Percentiles rank a stretch among this genome's conserved stretches.
Conservation (phyloP, 2,113 vertebrate species). For the Mastomys coucha region DNA sequence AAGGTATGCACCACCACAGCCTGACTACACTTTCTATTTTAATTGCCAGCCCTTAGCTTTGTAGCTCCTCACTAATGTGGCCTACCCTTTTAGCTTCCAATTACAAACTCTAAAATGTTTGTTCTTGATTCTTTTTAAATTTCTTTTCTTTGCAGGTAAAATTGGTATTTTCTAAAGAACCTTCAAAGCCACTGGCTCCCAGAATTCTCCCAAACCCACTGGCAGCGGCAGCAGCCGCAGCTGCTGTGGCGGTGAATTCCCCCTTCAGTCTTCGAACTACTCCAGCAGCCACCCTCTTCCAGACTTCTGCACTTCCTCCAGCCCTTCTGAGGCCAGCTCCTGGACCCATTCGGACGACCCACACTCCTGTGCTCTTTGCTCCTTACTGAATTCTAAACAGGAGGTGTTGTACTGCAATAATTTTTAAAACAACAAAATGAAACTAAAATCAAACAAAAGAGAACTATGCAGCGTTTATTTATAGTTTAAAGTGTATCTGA, state of each 20-base stretch:
- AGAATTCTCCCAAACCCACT: constrained; percentile 94
- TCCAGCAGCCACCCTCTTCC: constrained; percentile 93
- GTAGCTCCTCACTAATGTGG: background rate
- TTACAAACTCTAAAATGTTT: background rate
- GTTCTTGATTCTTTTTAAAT: constrained; percentile 70
- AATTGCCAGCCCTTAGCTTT: background rate
- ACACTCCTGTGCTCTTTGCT: constrained; percentile 96
- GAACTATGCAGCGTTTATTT: constrained; percentile 98
- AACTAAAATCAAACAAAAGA: constrained; percentile 84
- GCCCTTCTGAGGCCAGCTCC: constrained; percentile 95
- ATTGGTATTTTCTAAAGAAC: constrained; percentile 94
- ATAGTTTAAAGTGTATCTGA: constrained; percentile 88
- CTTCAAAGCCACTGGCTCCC: constrained; percentile 91
- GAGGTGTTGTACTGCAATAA: constrained; percentile 95
- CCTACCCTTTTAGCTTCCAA: background rate
- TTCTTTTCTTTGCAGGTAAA: constrained; percentile 90
- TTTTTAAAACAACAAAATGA: constrained; percentile 86
- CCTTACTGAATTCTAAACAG: constrained; percentile 93
- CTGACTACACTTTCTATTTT: background rate
- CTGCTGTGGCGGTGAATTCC: constrained; percentile 91
- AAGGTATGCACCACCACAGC: too few relatives aligned
- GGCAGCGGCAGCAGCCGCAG: constrained; percentile 91
- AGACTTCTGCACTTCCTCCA: constrained; percentile 92
- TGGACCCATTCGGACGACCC: constrained; percentile 96
- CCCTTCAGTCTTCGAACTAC: constrained; percentile 92